A percentile compares a stretch with the other conserved stretches of the same genome.
These are phyloP conservation scores for Ptyas mucosa DNA, from an alignment of 2,113 vertebrate genomes.

Conservation along the genomic window DNA sequence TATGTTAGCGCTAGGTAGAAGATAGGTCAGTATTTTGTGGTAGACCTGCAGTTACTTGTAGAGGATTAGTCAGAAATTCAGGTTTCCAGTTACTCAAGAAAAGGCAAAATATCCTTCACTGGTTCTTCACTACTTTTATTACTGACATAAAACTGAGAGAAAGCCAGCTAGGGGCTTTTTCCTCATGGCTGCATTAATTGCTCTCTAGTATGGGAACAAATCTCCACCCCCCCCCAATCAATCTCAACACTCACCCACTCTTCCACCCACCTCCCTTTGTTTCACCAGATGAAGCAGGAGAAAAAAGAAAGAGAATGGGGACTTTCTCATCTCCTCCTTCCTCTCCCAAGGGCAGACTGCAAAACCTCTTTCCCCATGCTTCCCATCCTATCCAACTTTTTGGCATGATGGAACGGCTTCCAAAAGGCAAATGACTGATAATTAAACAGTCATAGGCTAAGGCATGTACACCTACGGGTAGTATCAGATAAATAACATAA, in stretches of 20 bases:
- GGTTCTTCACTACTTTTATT: background rate
- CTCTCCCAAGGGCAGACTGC: background rate
- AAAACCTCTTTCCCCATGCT: background rate
- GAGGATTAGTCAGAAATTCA: background rate
- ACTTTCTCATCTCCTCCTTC: background rate
- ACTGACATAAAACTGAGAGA: background rate
- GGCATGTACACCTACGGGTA: background rate
- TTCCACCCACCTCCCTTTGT: background rate
- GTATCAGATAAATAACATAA: background rate
- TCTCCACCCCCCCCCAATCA: too few relatives aligned
- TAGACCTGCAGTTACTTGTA: background rate
- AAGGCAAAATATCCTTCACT: background rate
- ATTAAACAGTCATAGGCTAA: background rate
- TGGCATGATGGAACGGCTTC: background rate
- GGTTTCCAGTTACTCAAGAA: background rate
- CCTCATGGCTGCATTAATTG: background rate
- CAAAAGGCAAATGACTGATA: background rate
- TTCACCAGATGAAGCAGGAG: background rate
- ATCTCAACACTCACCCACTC: background rate
- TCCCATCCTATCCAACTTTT: background rate
- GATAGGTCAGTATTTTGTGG: background rate
- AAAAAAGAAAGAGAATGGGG: background rate
- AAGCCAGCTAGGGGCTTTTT: background rate
- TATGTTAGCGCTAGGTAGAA: background rate
- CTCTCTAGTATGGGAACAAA: background rate